phyloP scores from a whole-genome alignment of 2,888 invertebrate genomes.

The Lacanobia wlatinum region DNA sequence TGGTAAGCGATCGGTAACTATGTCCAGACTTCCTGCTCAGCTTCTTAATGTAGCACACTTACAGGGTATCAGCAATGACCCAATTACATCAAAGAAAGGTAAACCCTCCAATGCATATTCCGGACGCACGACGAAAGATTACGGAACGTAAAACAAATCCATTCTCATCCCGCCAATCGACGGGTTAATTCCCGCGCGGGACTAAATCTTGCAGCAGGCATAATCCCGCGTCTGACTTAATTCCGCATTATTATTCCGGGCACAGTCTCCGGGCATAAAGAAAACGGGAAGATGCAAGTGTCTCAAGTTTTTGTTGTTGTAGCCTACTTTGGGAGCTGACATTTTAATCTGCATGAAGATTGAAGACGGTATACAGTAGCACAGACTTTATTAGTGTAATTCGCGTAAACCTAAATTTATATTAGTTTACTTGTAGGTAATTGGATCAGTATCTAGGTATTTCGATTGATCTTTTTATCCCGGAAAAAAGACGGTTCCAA shows the following conservation, averaged over 20 bases:
- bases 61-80: neutral
- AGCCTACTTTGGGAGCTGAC: constrained; percentile 7
- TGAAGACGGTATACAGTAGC: neutral
- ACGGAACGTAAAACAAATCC: constrained; percentile 47
- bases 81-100: neutral
- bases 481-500: too few relatives aligned
- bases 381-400: too few relatives aligned
- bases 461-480: too few relatives aligned
- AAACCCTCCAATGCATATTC: constrained; percentile 26
- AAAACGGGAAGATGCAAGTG: constrained; percentile 46
- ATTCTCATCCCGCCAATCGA: constrained; percentile 47
- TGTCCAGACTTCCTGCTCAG: too few relatives aligned
- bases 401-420: too few relatives aligned
- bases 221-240: constrained; percentile 62
- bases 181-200: constrained; percentile 47
- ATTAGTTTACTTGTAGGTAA: too few relatives aligned
- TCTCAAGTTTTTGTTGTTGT: constrained; percentile 40
- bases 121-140: constrained; percentile 18
- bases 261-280: constrained; percentile 53
- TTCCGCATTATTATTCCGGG: constrained; percentile 66
- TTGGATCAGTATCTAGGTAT: too few relatives aligned
- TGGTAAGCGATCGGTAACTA: too few relatives aligned
- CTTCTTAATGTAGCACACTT: too few relatives aligned
- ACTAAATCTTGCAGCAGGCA: constrained; percentile 43
- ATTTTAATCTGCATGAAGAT: constrained; percentile 11